Conservation (phyloP, 1,140 invertebrate genomes). For the Megathymus violae region DNA sequence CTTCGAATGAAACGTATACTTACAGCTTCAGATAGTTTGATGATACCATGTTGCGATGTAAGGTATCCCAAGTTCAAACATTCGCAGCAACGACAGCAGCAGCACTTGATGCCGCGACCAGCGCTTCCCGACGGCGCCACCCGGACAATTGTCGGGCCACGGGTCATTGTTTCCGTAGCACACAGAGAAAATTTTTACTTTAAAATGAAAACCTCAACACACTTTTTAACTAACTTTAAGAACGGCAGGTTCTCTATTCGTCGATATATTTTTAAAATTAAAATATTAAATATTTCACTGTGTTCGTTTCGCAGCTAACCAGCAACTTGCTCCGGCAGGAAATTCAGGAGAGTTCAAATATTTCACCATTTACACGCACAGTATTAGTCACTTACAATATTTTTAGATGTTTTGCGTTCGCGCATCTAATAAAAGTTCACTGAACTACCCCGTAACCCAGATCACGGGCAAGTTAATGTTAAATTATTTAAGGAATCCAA, state of each 20-base stretch:
- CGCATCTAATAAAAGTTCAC: conserved; percentile 61
- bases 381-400: conserved; percentile 73
- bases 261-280: neutral
- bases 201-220: neutral
- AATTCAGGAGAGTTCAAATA: conserved; percentile 61
- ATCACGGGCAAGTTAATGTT: conserved; percentile 23
- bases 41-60: conserved; percentile 86
- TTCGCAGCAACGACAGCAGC: conserved; percentile 90
- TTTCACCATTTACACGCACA: conserved; percentile 63
- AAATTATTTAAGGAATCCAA: conserved; percentile 5
- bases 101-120: conserved; percentile 85
- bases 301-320: neutral
- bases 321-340: conserved; percentile 50
- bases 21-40: conserved; percentile 91
- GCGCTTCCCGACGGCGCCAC: conserved; percentile 59
- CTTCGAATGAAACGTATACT: conserved; percentile 57
- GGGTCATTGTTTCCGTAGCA: conserved; percentile 58
- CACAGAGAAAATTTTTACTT: conserved; percentile 24
- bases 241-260: too few species aligned
- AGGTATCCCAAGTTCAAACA: conserved; percentile 91
- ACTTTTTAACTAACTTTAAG: neutral
- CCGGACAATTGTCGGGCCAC: conserved; percentile 74
- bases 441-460: conserved; percentile 56
- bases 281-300: neutral
- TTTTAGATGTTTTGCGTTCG: conserved; percentile 70